These are phyloP conservation scores for Bathybates hornii DNA, from an alignment of 2,113 vertebrate genomes.

Conservation along the genomic window DNA sequence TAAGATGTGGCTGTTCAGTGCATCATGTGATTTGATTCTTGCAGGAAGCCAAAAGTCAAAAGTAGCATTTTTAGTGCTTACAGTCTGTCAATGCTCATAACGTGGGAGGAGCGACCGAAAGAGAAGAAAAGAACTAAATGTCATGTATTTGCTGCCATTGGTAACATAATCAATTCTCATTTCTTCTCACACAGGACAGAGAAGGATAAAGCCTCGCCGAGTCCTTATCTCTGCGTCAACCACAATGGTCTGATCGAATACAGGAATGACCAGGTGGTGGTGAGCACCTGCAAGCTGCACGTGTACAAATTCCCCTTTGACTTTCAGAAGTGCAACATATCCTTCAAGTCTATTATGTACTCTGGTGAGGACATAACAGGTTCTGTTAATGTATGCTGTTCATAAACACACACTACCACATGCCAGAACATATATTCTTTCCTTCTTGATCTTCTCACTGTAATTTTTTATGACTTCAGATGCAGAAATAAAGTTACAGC, in stretches of 20 bases:
- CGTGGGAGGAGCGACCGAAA: rapidly evolving
- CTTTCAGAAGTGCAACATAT: slow-evolving; percentile 49
- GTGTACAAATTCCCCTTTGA: slow-evolving; percentile 63
- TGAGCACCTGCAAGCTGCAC: slow-evolving; percentile 52
- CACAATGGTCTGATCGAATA: rapidly evolving
- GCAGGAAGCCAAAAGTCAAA: background rate
- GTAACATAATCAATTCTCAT: background rate
- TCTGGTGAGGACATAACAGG: slow-evolving; percentile 4
- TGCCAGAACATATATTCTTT: background rate
- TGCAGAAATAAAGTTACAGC: background rate
- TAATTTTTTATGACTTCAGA: background rate
- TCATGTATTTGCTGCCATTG: background rate
- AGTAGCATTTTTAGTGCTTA: background rate
- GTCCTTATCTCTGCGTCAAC: background rate
- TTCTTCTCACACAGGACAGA: slow-evolving; percentile 36
- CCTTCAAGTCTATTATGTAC: slow-evolving; percentile 44
- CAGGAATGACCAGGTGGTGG: slow-evolving; percentile 26
- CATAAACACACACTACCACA: background rate
- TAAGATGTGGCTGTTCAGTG: background rate
- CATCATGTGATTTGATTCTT: background rate
- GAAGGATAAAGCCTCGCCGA: slow-evolving; percentile 1
- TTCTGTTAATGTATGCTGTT: background rate
- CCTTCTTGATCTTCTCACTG: background rate
- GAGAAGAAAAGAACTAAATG: background rate
- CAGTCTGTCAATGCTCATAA: background rate